These are phyloP conservation scores for Phaedon cochleariae DNA, from an alignment of 2,888 invertebrate species.

Conservation along the genomic window DNA sequence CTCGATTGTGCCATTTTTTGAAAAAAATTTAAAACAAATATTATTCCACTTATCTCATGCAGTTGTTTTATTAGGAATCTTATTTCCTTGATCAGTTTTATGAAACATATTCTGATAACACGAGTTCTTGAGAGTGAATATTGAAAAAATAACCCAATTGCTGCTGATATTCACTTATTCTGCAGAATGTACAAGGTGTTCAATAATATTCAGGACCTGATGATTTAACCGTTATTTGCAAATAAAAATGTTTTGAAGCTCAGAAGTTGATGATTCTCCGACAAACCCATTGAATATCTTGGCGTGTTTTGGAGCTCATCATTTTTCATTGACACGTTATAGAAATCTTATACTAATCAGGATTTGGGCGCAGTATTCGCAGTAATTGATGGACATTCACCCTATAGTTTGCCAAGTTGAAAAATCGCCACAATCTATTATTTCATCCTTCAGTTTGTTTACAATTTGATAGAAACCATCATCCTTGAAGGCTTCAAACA, in stretches of 20 bases:
- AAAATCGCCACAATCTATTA: conserved; percentile 29
- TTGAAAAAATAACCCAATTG: background rate
- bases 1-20: no score
- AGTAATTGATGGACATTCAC: background rate
- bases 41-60: background rate
- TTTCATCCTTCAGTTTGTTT: conserved; percentile 51
- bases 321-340: no score
- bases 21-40: background rate
- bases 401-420: conserved; percentile 7
- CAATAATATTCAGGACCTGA: no score
- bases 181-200: no score
- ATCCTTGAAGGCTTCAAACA: conserved; percentile 49
- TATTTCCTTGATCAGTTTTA: background rate
- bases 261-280: no score
- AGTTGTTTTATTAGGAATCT: background rate
- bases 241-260: no score
- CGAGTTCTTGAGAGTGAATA: background rate
- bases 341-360: no score
- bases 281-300: no score
- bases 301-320: no score
- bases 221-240: no score
- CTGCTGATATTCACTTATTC: no score
- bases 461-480: conserved; percentile 47
- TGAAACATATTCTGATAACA: background rate
- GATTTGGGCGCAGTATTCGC: no score